These are phyloP conservation scores for Channa argus DNA, from an alignment of 2,113 vertebrate genomes.

Conservation along the genomic window DNA sequence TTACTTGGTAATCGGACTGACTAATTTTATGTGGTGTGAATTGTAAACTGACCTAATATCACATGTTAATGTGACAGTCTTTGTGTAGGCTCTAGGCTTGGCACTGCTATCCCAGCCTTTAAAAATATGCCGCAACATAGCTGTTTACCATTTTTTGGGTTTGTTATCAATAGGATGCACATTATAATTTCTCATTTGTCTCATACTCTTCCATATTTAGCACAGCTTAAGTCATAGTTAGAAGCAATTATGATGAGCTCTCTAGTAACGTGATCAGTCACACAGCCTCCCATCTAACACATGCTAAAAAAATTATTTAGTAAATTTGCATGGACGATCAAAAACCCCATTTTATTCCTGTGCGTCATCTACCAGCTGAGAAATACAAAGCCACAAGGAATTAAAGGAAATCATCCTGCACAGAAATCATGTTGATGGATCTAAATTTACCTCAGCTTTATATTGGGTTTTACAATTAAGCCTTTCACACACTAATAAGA, in stretches of 20 bases:
- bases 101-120: too few species aligned
- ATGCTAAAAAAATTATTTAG: constrained; percentile 7
- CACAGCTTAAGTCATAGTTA: constrained; percentile 9
- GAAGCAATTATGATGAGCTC: constrained; percentile 32
- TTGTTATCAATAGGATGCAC: too few species aligned
- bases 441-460: constrained; percentile 34
- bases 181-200: too few species aligned
- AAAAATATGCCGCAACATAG: too few species aligned
- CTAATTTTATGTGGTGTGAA: too few species aligned
- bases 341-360: constrained; percentile 12
- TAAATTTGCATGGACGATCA: constrained; percentile 41
- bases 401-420: constrained; percentile 11
- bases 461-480: constrained; percentile 52
- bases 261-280: constrained; percentile 42
- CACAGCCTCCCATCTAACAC: constrained; percentile 14
- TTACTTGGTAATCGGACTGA: too few species aligned
- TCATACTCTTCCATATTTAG: constrained; percentile 18
- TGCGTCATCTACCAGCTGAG: constrained; percentile 12
- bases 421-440: constrained; percentile 27
- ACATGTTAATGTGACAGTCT: too few species aligned
- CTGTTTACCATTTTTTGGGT: too few species aligned
- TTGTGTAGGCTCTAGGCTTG: too few species aligned
- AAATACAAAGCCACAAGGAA: constrained; percentile 6
- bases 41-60: too few species aligned
- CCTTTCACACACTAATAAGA: constrained; percentile 43